A percentile compares a stretch with the other conserved stretches of the same genome.
Evolutionary conservation across 2,113 vertebrate genomes (phyloP).

Genomic region (Lycocorax pyrrhopterus): DNA sequence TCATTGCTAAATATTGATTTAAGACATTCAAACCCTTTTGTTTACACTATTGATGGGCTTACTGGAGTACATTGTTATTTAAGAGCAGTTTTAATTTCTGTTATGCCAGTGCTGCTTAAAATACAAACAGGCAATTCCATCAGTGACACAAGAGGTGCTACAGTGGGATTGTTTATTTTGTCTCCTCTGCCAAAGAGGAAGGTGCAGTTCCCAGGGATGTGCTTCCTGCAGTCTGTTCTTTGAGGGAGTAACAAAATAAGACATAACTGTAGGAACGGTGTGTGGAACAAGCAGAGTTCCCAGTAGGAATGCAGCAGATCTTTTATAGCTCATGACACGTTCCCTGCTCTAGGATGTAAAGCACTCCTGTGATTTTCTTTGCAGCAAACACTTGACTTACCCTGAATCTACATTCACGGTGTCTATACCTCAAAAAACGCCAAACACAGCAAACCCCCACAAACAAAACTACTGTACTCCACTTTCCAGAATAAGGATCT

Average conservation of each 20-base stretch:
- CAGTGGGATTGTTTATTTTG: not conserved
- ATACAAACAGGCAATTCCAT: not conserved
- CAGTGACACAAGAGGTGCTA: not conserved
- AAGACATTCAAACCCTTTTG: not conserved
- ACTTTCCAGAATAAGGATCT: not conserved
- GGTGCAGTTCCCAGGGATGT: not conserved
- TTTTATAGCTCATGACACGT: not conserved
- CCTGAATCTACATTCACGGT: not conserved
- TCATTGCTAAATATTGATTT: not conserved
- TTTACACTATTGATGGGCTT: not conserved
- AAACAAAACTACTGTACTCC: not conserved
- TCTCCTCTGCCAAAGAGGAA: not conserved
- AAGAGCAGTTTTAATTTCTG: not conserved
- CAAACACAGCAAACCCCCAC: not conserved
- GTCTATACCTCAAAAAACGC: not conserved
- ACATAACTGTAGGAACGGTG: not conserved
- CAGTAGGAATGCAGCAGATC: not conserved
- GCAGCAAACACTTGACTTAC: not conserved
- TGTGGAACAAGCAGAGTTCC: not conserved
- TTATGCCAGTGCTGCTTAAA: not conserved
- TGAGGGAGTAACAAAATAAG: not conserved
- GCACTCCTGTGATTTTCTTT: not conserved
- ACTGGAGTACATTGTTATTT: not conserved
- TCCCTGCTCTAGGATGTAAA: not conserved
- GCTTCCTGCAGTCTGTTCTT: not conserved